Base-by-base conservation (phyloP, 2,113 vertebrate species). In the Aptenodytes forsteri region DNA sequence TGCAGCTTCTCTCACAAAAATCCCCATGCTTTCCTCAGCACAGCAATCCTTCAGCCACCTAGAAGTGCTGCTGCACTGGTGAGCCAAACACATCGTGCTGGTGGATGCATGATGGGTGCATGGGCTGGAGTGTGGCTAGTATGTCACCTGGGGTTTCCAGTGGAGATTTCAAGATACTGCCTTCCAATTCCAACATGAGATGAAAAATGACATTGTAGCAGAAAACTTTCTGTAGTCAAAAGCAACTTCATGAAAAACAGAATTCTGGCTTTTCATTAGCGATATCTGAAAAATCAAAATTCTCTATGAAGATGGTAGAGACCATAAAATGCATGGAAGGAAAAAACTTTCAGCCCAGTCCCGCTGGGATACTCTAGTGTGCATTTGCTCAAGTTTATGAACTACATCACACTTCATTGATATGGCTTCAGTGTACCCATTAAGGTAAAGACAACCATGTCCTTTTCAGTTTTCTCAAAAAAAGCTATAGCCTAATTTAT, bases 71-170 rank as follows among this genome's bases (percentile, higher is more conserved):
- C 30, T 56, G 8, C 52, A 77, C 7, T 2, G 1, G 25, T 16
- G 7, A 91, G 5, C 3, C 27, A 69, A 38, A 56, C 5, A 26
- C 1, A 1, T 42, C 0, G 0, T n/a, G 30, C 13, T 78, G 17
- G n/a, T 55, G 16, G 2, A 14, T 65, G 40, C 2, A 1, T 9
- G 25, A 58, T 0, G 2, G 8, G 13, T 77, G 18, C 30, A n/a
- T 34, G 30, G 16, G 5, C 40, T 80, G 55, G 19, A 29, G 15
- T 16, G 16, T 29, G 16, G 19, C 16, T 50, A 54, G 3, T 55
- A 42, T 50, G 32, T 72, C 9, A 10, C 20, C 34, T 42, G 29
- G 9, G 4, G 10, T 56, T 94, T 89, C 36, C 32, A 58, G 30
- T 12, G 18, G 17, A 80, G 20, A 16, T 91, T 91, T 91, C n/a